These are phyloP conservation scores for Ivindomyrus marchei DNA, from an alignment of 2,113 vertebrate species.

Conservation along the genomic window DNA sequence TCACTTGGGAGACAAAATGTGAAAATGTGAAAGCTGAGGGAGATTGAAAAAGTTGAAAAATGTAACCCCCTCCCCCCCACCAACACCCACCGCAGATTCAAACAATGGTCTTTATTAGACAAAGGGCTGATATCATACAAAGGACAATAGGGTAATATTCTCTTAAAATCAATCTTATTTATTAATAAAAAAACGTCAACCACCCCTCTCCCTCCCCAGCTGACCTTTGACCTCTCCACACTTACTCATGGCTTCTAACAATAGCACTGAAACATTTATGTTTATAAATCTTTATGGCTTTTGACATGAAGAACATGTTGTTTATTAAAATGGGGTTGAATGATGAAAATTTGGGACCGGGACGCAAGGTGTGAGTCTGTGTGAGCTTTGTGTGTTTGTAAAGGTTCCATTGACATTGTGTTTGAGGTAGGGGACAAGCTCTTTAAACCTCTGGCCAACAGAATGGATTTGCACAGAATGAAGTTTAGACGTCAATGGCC, in stretches of 20 bases:
- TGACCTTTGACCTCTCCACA: conserved; percentile 49
- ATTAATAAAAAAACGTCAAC: conserved; percentile 47
- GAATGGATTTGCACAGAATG: not conserved
- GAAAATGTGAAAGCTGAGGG: conserved; percentile 72
- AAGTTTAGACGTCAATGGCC: not conserved
- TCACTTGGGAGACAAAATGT: conserved; percentile 65
- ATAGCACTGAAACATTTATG: conserved; percentile 39
- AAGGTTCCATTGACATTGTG: not conserved
- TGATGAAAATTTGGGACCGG: not conserved
- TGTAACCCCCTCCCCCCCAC: conserved; percentile 64
- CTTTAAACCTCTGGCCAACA: not conserved
- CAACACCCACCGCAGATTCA: conserved; percentile 45
- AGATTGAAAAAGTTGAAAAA: conserved; percentile 68
- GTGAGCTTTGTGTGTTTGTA: not conserved
- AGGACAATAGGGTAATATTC: conserved; percentile 58
- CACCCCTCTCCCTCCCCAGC: conserved; percentile 39
- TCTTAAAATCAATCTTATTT: conserved; percentile 60
- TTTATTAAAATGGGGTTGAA: not conserved
- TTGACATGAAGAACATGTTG: conserved; percentile 27
- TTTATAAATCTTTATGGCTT: not conserved
- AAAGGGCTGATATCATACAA: conserved; percentile 45
- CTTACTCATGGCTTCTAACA: conserved; percentile 23
- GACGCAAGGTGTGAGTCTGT: not conserved
- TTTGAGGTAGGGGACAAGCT: not conserved
- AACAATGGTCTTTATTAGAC: conserved; percentile 59